Percentiles rank a stretch among this genome's conserved stretches.
These are phyloP conservation scores for Sylvilagus floridanus DNA, from an alignment of 2,797 vertebrate genomes.

Conservation along the genomic window DNA sequence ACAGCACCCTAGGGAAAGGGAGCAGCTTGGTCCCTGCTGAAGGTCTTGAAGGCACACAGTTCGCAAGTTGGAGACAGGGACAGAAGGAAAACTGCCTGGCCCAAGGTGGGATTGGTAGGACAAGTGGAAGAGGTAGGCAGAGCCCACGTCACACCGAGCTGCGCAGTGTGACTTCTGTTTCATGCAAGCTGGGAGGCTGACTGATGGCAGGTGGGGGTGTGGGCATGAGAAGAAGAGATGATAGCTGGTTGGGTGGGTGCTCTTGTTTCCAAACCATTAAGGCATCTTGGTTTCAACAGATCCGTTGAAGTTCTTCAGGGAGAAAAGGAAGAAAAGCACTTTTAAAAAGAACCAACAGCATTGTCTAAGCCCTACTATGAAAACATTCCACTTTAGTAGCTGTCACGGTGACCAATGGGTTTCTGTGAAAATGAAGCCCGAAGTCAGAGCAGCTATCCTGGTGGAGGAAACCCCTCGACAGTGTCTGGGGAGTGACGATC, in stretches of 20 bases:
- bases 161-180: not conserved
- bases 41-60: not conserved
- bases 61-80: not conserved
- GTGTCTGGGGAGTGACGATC: not conserved
- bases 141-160: not conserved
- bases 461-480: not conserved
- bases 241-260: not conserved
- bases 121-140: not conserved
- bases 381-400: not conserved
- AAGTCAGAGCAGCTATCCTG: not conserved
- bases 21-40: not conserved
- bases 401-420: not conserved
- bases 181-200: not conserved
- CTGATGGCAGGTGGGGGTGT: too few species aligned
- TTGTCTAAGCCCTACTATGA: not conserved
- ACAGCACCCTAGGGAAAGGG: not conserved
- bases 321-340: not conserved
- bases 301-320: not conserved
- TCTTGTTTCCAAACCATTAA: not conserved
- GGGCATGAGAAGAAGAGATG: not conserved
- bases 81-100: not conserved
- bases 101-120: not conserved
- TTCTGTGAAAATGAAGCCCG: not conserved
- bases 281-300: not conserved
- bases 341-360: slow-evolving; percentile 25